Base-by-base conservation (phyloP, 1,140 invertebrate genomes). In the Nephila pilipes region DNA sequence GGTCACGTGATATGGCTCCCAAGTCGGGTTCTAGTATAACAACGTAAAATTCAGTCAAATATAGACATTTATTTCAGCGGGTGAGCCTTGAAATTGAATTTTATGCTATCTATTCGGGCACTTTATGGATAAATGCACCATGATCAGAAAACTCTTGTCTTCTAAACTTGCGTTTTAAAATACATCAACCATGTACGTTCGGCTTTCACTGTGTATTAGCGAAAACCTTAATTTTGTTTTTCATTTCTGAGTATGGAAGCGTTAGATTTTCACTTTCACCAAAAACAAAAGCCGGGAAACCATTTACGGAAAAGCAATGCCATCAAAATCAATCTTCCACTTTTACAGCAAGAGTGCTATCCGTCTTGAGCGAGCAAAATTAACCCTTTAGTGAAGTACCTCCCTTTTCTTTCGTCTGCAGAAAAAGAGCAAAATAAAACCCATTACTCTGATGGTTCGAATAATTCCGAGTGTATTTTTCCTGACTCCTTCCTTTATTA, bases 251-350 rank as follows among this genome's bases (percentile, higher is more conserved):
- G 22, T 65, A 29, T 10, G 60, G 22, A 90, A 81, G 79, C 55
- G 38, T 58, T 57, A 81, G 46, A 60, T 60, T 81, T 81, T 81
- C 46, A 81, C 79, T 65, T 75, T 29, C 57, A 12, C 25, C 2
- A 57, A 79, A 89, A 75, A 85, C 57, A 85, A 63, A 69, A 91
- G n/a, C 63, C 6, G 22, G 14, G 57, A 91, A 69, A 38, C 79
- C 58, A 85, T 91, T 83, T 89, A 57, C 65, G 58, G 63, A 36
- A 85, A 80, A 85, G 80, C 18, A 91, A 83, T 80, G 57, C 90
- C 80, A 91, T 91, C 90, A 91, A 83, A 91, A 91, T 91, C 90
- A 91, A 91, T 91, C 90, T 91, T 75, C 58, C 36, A 29, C 80
- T 58, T 85, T 91, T 91, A 46, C 55, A 85, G 10, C 46, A 22